Evolutionary conservation across 2,113 vertebrate genomes (phyloP), one percentile per base, ranked within the genome.

Genomic region (Salvelinus sp.): DNA sequence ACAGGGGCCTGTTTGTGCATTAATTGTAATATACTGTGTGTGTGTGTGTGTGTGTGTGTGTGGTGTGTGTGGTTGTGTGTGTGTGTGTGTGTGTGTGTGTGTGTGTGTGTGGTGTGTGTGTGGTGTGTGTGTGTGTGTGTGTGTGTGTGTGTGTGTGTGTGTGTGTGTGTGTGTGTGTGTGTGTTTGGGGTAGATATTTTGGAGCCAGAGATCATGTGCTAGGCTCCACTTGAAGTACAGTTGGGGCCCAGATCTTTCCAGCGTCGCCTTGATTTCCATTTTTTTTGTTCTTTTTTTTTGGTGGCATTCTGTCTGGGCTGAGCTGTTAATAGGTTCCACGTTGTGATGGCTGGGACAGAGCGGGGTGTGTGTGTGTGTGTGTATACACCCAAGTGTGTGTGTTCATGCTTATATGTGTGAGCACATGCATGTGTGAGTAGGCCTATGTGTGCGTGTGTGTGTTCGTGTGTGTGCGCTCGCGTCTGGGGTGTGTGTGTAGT

Each of bases 301-400:
- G 68, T 84, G 83, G 81, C 75, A 60, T 78, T 88, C 73, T 88
- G 86, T 89, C 85, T 54, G 47, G 86, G 88, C 85, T 54, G 47
- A 74, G 68, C 75, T 82, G 75, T 84, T 88, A 90, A 88, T 87
- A 76, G 76, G 84, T 90, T 90, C 84, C 88, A 88, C 77, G 78
- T 82, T 69, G 63, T 48, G 70, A 81, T 76, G 80, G 66, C 68
- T 14, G 73, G 76, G 76, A 60, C 58, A 82, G n/a, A 27, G 74
- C 22, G 69, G 20, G 63, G 69, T 71, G 72, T 30, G 6, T 57
- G 4, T 50, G 69, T 71, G 71, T 30, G 6, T 57, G 4, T 78
- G 7, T 58, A 14, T 72, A 28, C 9, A 28, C 9, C 16, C 48
- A 62, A 27, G 62, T 25, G 72, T 30, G 30, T 75, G 64, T 78